Evolutionary conservation across 2,888 invertebrate genomes (phyloP).

Genomic region (Leptopilina myrica): DNA sequence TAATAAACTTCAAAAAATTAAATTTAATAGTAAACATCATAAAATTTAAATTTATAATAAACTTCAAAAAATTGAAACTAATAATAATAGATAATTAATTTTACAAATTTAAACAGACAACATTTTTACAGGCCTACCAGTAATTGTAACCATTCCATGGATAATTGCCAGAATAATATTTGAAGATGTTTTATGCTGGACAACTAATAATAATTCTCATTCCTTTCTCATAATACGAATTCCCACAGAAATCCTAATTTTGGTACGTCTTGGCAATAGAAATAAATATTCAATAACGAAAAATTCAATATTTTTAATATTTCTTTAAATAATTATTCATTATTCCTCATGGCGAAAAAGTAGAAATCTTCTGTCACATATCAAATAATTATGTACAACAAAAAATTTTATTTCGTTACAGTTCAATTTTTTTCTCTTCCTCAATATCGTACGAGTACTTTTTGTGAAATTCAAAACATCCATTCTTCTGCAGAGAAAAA

Average conservation of each 20-base stretch:
- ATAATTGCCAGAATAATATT: constrained; percentile 78
- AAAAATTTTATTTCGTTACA: constrained; percentile 67
- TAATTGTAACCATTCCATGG: constrained; percentile 81
- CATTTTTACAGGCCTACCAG: constrained; percentile 79
- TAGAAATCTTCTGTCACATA: too few relatives aligned
- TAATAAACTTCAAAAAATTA: too few relatives aligned
- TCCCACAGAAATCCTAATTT: constrained; percentile 80
- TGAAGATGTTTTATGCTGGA: constrained; percentile 83
- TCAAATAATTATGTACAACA: too few relatives aligned
- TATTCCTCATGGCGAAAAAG: too few relatives aligned
- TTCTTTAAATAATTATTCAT: too few relatives aligned
- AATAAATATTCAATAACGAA: too few relatives aligned
- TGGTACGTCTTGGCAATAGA: constrained; percentile 76
- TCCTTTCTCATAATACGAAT: constrained; percentile 80
- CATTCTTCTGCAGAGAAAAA: constrained; percentile 79
- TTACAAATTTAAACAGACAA: neutral
- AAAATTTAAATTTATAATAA: too few relatives aligned
- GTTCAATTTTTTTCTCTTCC: constrained; percentile 82
- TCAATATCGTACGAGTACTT: constrained; percentile 80
- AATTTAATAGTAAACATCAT: too few relatives aligned
- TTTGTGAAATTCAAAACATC: constrained; percentile 79
- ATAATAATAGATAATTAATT: neutral
- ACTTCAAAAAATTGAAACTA: neutral
- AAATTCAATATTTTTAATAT: too few relatives aligned
- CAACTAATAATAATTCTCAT: constrained; percentile 78